Evolutionary conservation across 2,797 vertebrate genomes (phyloP), one percentile per base, ranked within the genome.

Genomic region (Lutjanus campechanus): DNA sequence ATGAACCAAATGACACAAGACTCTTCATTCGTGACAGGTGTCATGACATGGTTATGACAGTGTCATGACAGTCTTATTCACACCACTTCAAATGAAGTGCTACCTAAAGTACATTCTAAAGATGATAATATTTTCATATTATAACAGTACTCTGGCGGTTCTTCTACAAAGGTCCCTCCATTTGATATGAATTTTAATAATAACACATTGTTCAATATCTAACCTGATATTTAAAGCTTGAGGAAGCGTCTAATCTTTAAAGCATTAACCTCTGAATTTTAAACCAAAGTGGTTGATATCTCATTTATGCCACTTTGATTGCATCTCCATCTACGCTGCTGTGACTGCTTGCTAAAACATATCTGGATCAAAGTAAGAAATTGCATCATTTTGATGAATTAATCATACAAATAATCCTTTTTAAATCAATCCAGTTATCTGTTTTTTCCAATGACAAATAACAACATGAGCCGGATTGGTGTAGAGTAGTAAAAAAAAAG

Each of bases 311-410:
- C 67, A 71, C 64, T 69, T 49, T 81, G 66, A 77, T 83, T 76
- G 25, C 79, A 76, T 86, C 83, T 79, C 40, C 20, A 82, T 85
- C 73, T 78, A 73, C 83, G 51, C 20, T 64, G n/a, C 59, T 84
- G 36, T 56, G 61, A 29, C 69, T 77, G 66, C 46, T 59, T 87
- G 66, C 71, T 67, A 64, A 82, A 90, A 90, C 36, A 75, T 50
- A 64, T 80, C 64, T 74, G 59, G 60, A 88, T 83, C 73, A 88
- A 73, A 88, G 81, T 62, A 72, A 84, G 61, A 73, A 65, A 76
- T 53, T 79, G 75, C 73, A 84, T 84, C 8, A 85, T 78, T 85
- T 87, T 10, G 60, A 85, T 73, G 43, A 84, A 91, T 87, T 83
- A 73, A 81, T 85, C 56, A 81, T 69, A 22, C 62, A 63, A 76